Conservation (phyloP, 2,113 vertebrate genomes). For the Cephalopterus ornatus region DNA sequence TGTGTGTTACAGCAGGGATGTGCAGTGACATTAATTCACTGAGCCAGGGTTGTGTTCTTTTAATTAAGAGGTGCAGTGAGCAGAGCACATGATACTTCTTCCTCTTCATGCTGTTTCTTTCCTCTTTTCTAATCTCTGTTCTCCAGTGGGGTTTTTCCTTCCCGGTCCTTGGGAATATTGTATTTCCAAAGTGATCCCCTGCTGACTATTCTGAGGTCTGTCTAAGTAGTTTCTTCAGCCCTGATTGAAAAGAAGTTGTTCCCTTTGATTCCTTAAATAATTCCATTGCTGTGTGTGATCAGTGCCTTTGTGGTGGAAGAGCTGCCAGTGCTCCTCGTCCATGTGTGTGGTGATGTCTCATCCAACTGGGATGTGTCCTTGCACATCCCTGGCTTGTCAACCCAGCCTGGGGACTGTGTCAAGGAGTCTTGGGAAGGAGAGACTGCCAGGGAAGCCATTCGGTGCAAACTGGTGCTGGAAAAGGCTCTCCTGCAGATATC, state of each 20-base stretch:
- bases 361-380: neutral
- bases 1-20: neutral
- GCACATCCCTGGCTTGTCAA: accelerated
- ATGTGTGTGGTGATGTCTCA: neutral
- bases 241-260: neutral
- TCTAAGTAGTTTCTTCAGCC: neutral
- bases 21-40: neutral
- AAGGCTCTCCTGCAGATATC: neutral
- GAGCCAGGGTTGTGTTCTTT: neutral
- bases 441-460: neutral
- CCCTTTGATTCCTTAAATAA: neutral
- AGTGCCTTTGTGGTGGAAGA: neutral
- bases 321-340: neutral
- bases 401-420: neutral
- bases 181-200: conserved; percentile 35
- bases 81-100: neutral
- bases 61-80: conserved; percentile 23
- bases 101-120: conserved; percentile 26
- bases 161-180: neutral
- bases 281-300: neutral
- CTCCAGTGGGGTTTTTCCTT: neutral
- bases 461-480: neutral
- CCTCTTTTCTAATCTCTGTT: conserved; percentile 29
- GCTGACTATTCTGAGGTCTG: conserved; percentile 13
- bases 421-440: neutral